Evolutionary conservation across 2,888 invertebrate species (phyloP).

Genomic region (Synergus umbraculus): DNA sequence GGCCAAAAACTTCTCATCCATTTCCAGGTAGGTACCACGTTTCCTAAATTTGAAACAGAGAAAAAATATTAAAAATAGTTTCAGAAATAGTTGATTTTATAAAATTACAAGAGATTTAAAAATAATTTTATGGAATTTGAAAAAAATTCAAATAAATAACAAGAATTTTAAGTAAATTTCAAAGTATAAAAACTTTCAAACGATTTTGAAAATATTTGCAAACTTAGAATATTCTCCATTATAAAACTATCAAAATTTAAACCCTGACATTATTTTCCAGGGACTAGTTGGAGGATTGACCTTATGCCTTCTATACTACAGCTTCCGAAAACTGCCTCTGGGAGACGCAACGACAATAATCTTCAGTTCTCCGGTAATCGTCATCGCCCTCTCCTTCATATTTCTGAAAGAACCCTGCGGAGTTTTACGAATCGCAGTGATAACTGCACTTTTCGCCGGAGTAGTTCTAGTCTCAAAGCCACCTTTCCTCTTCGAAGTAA

Average conservation of each 20-base stretch:
- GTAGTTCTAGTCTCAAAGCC: constrained; percentile 77
- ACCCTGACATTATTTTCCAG: constrained; percentile 60
- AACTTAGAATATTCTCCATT: too few species aligned
- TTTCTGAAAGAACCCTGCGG: constrained; percentile 78
- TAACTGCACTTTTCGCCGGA: constrained; percentile 75
- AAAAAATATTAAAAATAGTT: too few species aligned
- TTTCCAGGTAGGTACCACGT: constrained; percentile 69
- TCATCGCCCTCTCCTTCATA: constrained; percentile 77
- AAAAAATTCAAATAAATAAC: too few species aligned
- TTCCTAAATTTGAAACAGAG: background rate
- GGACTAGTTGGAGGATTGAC: constrained; percentile 78
- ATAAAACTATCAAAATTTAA: background rate
- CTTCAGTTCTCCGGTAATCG: constrained; percentile 78
- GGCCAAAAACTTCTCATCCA: constrained; percentile 74
- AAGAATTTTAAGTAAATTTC: too few species aligned
- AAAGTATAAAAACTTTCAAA: background rate
- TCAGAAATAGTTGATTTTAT: too few species aligned
- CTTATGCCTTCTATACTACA: constrained; percentile 76
- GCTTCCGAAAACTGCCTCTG: constrained; percentile 77
- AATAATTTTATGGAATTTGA: too few species aligned
- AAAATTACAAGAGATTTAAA: too few species aligned
- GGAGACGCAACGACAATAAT: constrained; percentile 79
- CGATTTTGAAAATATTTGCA: background rate
- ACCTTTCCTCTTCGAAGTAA: constrained; percentile 76
- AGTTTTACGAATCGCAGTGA: constrained; percentile 75